Evolutionary conservation across 2,113 vertebrate genomes (phyloP).

Genomic region (Anseranas semipalmata): DNA sequence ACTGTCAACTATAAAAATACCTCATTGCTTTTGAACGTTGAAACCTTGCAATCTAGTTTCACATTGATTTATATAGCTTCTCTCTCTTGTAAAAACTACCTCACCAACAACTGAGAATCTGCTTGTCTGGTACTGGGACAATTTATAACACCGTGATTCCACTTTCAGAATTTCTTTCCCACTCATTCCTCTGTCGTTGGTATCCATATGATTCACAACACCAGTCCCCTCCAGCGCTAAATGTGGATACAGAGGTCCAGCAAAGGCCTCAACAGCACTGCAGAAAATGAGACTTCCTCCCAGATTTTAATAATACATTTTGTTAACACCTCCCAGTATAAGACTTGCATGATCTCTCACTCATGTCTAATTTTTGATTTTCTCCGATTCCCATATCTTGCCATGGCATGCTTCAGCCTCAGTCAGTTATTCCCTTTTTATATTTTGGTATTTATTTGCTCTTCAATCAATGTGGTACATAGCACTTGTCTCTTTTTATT

Average conservation of each 20-base stretch:
- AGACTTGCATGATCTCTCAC: background rate
- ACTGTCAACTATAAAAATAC: slow-evolving; percentile 31
- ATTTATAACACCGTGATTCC: background rate
- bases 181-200: background rate
- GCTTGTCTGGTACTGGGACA: slow-evolving; percentile 2
- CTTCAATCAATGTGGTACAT: background rate
- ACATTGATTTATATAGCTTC: slow-evolving; percentile 42
- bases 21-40: background rate
- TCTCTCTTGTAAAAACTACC: slow-evolving; percentile 32
- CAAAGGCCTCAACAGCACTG: background rate
- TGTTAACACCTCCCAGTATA: background rate
- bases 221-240: background rate
- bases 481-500: background rate
- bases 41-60: background rate
- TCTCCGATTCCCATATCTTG: slow-evolving; percentile 1
- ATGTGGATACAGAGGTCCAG: background rate
- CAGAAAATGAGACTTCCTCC: background rate
- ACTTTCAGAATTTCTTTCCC: background rate
- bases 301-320: background rate
- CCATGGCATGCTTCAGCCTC: background rate
- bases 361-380: slow-evolving; percentile 10
- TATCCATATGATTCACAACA: background rate
- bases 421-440: background rate
- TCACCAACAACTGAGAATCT: background rate
- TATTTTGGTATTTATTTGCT: background rate